phyloP scores from a whole-genome alignment of 2,797 vertebrate species.

The Artibeus jamaicensis region DNA sequence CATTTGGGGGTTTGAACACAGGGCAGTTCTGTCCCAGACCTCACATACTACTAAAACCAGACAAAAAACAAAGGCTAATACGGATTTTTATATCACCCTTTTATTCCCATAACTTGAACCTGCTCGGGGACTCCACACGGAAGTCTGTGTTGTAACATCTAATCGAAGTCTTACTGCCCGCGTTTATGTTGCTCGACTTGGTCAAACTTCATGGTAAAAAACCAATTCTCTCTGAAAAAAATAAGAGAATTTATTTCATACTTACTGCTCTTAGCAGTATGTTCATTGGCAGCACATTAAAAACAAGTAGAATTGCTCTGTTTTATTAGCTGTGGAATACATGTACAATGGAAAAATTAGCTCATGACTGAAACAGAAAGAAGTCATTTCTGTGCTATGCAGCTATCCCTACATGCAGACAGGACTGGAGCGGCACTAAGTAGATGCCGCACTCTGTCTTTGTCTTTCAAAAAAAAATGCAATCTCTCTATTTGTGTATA shows the following conservation, averaged over 20 bases:
- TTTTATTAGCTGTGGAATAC: constrained; percentile 78
- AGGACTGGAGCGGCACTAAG: constrained; percentile 8
- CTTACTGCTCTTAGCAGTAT: constrained; percentile 72
- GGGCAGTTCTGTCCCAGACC: neutral
- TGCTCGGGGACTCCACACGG: neutral
- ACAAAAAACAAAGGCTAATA: neutral
- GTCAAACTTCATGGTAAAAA: constrained; percentile 54
- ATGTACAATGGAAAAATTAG: constrained; percentile 77
- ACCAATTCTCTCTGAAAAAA: constrained; percentile 58
- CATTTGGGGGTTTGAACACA: neutral
- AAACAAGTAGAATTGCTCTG: constrained; percentile 64
- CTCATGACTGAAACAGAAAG: constrained; percentile 67
- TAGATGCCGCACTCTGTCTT: neutral
- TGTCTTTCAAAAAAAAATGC: constrained; percentile 5
- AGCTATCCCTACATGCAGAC: constrained; percentile 44
- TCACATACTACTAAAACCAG: neutral
- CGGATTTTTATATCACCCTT: neutral
- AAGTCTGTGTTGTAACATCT: constrained; percentile 1
- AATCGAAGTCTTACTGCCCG: constrained; percentile 23
- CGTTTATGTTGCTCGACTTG: constrained; percentile 49
- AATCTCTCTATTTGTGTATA: neutral
- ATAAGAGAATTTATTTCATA: constrained; percentile 65
- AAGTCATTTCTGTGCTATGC: constrained; percentile 70
- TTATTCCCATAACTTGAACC: neutral
- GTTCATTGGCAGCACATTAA: constrained; percentile 75